Evolutionary conservation across 2,113 vertebrate species (phyloP).

Genomic region (Scopus umbretta): DNA sequence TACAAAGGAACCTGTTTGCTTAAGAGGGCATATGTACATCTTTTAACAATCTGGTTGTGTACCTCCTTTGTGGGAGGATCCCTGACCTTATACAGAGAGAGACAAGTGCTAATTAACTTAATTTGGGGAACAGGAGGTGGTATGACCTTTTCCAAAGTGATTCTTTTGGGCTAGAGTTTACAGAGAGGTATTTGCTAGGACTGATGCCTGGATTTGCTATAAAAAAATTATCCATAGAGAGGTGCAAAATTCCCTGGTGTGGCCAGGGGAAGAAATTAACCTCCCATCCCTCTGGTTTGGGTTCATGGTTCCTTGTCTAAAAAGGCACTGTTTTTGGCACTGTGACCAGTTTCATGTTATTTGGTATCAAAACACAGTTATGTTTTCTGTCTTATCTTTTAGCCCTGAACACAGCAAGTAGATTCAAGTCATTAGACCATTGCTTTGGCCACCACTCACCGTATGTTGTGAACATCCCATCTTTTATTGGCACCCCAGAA

Average conservation of each 20-base stretch:
- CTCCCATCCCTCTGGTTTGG: not conserved
- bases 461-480: not conserved
- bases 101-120: slow-evolving; percentile 50
- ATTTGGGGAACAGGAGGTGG: slow-evolving; percentile 32
- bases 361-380: not conserved
- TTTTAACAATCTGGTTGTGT: slow-evolving; percentile 29
- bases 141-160: slow-evolving; percentile 40
- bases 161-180: slow-evolving; percentile 27
- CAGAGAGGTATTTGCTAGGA: not conserved
- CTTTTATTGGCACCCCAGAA: not conserved
- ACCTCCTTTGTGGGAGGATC: slow-evolving; percentile 34
- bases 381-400: not conserved
- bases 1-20: slow-evolving; percentile 23
- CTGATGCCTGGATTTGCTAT: not conserved
- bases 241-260: not conserved
- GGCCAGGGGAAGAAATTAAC: not conserved
- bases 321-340: not conserved
- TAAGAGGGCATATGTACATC: slow-evolving; percentile 9
- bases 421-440: not conserved
- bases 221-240: not conserved
- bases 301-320: not conserved
- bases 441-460: not conserved
- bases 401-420: not conserved
- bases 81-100: not conserved
- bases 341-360: not conserved